phyloP scores from a whole-genome alignment of 2,113 vertebrate genomes.

The Muscicapa adusta region DNA sequence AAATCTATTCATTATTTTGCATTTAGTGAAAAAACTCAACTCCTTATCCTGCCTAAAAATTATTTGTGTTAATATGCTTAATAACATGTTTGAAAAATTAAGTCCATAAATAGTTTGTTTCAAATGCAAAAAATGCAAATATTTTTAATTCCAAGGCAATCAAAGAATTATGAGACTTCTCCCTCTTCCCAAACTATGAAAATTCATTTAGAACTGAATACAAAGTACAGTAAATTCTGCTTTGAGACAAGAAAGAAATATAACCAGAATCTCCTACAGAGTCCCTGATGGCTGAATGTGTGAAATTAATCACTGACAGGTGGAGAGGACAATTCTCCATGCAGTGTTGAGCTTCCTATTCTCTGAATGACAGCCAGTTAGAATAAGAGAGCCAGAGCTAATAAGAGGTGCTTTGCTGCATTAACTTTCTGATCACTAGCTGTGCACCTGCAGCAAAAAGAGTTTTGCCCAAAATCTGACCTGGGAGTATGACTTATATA shows the following conservation, averaged over 20 bases:
- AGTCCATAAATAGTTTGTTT: not conserved
- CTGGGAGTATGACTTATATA: conserved; percentile 20
- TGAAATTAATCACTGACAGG: conserved; percentile 75
- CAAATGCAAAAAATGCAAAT: not conserved
- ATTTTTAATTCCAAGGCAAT: not conserved
- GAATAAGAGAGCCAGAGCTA: conserved; percentile 71
- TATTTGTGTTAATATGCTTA: not conserved
- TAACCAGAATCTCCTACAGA: conserved; percentile 51
- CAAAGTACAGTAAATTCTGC: conserved; percentile 26
- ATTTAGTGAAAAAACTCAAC: not conserved
- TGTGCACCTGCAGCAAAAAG: conserved; percentile 36
- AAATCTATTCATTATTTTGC: not conserved
- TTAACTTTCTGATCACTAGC: conserved; percentile 56
- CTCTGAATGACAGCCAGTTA: conserved; percentile 70
- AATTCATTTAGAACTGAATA: conserved; percentile 41
- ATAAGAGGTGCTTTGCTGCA: conserved; percentile 68
- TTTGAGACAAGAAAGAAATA: conserved; percentile 46
- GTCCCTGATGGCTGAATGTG: conserved; percentile 57
- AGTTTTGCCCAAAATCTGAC: conserved; percentile 37
- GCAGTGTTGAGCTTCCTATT: conserved; percentile 57
- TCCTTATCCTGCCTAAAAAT: not conserved
- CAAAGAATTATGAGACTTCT: not conserved
- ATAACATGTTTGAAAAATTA: not conserved
- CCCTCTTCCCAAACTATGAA: not conserved
- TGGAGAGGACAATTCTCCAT: conserved; percentile 66